A percentile compares a stretch with the other conserved stretches of the same genome.
Evolutionary conservation across 2,113 vertebrate genomes (phyloP).

Genomic region (Tylochromis polylepis): DNA sequence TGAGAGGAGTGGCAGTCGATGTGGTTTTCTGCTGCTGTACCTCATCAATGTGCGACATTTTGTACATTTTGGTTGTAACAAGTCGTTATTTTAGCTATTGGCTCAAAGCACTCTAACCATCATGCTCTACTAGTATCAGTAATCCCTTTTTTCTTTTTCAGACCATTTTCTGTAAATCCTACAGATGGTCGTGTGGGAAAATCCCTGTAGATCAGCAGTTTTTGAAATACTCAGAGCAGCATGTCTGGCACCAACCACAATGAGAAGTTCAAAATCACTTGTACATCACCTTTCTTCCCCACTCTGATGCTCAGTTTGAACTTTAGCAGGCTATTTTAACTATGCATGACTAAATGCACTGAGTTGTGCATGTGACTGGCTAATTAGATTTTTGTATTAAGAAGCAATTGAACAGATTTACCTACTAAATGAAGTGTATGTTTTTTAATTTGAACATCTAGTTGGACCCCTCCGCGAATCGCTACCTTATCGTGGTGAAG

Average conservation of each 20-base stretch:
- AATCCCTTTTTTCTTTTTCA: background rate
- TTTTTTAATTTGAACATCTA: background rate
- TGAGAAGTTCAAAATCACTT: background rate
- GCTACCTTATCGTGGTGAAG: too few species aligned
- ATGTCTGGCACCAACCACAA: background rate
- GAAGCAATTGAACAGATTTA: background rate
- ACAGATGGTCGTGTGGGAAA: background rate
- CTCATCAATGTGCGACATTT: background rate
- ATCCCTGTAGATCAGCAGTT: background rate
- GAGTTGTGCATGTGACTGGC: background rate
- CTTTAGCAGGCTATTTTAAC: background rate
- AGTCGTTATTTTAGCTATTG: background rate
- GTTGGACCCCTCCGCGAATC: too few species aligned
- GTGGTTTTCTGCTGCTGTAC: background rate
- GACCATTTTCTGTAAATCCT: background rate
- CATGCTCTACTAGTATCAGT: background rate
- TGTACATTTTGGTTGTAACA: background rate
- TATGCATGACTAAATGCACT: background rate
- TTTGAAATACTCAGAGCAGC: background rate
- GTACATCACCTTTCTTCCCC: background rate
- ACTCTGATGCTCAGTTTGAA: background rate
- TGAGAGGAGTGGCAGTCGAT: background rate
- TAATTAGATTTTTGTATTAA: background rate
- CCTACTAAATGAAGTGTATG: background rate
- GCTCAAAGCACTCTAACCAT: background rate